Conservation (phyloP, 2,113 vertebrate genomes). For the Pitta sordida region DNA sequence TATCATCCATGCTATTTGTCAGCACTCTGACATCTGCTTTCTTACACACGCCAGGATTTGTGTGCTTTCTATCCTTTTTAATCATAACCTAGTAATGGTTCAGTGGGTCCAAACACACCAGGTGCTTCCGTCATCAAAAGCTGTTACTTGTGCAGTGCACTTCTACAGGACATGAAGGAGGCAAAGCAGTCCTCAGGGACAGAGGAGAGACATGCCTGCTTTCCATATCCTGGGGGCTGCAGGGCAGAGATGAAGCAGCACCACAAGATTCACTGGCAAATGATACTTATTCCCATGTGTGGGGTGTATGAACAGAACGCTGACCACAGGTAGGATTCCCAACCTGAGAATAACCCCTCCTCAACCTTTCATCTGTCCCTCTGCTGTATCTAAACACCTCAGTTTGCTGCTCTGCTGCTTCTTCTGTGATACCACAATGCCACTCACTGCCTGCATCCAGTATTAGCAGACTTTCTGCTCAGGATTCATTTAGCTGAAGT, state of each 20-base stretch:
- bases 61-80: neutral
- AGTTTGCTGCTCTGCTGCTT: neutral
- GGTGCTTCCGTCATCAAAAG: neutral
- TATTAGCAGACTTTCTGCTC: slow-evolving; percentile 11
- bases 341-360: neutral
- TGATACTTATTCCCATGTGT: neutral
- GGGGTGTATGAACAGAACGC: neutral
- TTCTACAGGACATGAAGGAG: neutral
- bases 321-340: neutral
- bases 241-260: neutral
- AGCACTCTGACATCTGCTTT: neutral
- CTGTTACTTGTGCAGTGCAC: neutral
- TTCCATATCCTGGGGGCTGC: neutral
- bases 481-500: neutral
- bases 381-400: neutral
- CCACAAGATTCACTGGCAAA: neutral
- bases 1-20: neutral
- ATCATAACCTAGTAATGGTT: neutral
- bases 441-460: slow-evolving; percentile 34
- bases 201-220: neutral
- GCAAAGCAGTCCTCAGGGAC: neutral
- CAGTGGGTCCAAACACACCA: neutral
- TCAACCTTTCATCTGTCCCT: neutral
- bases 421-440: slow-evolving; percentile 17
- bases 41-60: neutral